These are phyloP conservation scores for Orussus abietinus DNA, from an alignment of 1,140 invertebrate species.

Conservation along the genomic window DNA sequence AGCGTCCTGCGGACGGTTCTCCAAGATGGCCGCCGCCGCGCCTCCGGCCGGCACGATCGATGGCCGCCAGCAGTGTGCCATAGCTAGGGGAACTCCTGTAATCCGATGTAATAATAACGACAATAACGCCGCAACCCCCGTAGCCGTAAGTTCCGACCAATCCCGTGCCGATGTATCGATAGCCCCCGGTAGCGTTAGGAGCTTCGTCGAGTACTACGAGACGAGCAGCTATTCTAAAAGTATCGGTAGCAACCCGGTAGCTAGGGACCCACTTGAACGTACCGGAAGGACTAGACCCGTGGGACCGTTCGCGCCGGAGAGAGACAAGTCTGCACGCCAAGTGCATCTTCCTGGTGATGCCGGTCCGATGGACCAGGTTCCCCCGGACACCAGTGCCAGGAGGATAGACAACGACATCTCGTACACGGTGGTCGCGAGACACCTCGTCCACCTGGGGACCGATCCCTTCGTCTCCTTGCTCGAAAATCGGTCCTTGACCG, in stretches of 20 bases:
- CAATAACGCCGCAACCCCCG: slow-evolving; percentile 45
- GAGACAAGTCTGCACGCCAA: no score
- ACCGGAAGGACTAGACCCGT: slow-evolving; percentile 12
- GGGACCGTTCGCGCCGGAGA: slow-evolving; percentile 20
- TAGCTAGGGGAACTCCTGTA: slow-evolving; percentile 35
- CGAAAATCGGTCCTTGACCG: no score
- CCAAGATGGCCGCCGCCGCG: no score
- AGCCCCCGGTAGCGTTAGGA: slow-evolving; percentile 47
- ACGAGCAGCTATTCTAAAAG: slow-evolving; percentile 16
- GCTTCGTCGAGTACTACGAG: slow-evolving; percentile 46
- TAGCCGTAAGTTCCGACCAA: slow-evolving; percentile 46
- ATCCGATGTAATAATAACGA: slow-evolving; percentile 40
- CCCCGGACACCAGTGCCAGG: no score
- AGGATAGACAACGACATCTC: slow-evolving; percentile 5
- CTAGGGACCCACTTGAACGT: no score
- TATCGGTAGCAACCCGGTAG: slow-evolving; percentile 21
- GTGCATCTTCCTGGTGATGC: not conserved
- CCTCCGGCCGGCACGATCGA: no score
- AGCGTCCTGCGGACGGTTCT: no score
- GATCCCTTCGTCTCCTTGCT: not conserved
- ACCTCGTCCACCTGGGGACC: not conserved
- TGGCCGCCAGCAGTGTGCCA: slow-evolving; percentile 45
- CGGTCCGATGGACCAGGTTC: no score
- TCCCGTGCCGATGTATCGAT: slow-evolving; percentile 36
- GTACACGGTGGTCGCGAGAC: slow-evolving; percentile 2